Conservation (phyloP, 1,140 invertebrate species). For the Hylaeus volcanicus region DNA sequence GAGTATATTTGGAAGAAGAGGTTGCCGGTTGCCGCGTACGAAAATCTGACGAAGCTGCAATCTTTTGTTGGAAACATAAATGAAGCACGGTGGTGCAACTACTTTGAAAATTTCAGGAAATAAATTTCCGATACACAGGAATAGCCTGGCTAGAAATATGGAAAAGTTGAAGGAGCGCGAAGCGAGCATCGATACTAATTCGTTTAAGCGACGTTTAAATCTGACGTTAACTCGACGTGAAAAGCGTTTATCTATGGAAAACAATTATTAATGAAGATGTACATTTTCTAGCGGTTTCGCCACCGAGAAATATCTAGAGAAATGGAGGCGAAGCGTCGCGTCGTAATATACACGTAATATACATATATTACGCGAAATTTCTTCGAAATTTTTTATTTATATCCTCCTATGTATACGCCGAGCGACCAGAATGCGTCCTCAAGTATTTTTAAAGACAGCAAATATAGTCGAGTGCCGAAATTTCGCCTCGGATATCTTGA, state of each 20-base stretch:
- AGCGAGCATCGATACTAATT: not conserved
- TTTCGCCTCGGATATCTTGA: not conserved
- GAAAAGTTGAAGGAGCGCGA: constrained; percentile 1
- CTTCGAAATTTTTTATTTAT: not conserved
- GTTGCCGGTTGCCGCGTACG: not conserved
- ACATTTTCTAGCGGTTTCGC: constrained; percentile 7
- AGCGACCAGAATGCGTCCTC: not conserved
- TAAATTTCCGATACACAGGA: no score
- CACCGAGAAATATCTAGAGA: not conserved
- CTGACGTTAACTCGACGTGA: constrained; percentile 23
- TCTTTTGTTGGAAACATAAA: not conserved
- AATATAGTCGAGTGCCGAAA: not conserved
- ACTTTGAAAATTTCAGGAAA: no score
- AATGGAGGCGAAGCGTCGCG: not conserved
- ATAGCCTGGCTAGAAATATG: not conserved
- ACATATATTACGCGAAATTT: no score
- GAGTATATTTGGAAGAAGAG: not conserved
- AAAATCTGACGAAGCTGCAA: not conserved
- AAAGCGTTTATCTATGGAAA: constrained; percentile 5
- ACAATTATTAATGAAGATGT: constrained; percentile 31
- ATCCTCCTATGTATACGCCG: no score
- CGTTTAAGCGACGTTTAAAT: constrained; percentile 34
- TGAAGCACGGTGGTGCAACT: no score
- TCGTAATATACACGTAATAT: no score
- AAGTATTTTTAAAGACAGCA: not conserved